These are phyloP conservation scores for Schizopygopsis pylzovi DNA, from an alignment of 2,797 vertebrate genomes.

Conservation along the genomic window DNA sequence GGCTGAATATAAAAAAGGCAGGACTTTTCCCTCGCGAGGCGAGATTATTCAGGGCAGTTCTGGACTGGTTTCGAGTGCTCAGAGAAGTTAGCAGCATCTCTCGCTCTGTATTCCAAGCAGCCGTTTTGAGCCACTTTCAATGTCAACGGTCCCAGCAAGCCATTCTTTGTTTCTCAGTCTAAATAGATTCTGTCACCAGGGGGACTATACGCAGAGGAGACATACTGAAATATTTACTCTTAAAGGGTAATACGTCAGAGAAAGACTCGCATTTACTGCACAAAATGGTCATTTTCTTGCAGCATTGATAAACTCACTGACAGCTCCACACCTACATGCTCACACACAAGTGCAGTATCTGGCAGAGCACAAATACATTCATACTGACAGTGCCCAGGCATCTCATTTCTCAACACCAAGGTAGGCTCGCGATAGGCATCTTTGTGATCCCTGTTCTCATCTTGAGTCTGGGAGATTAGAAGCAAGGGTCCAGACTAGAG, in stretches of 20 bases:
- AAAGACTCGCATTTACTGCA: background rate
- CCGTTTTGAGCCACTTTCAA: constrained; percentile 44
- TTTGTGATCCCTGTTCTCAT: constrained; percentile 69
- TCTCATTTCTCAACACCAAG: constrained; percentile 66
- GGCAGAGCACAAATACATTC: constrained; percentile 28
- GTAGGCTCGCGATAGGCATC: constrained; percentile 67
- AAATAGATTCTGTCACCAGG: constrained; percentile 45
- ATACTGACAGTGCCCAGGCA: constrained; percentile 30
- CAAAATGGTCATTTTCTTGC: background rate
- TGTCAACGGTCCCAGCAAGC: constrained; percentile 46
- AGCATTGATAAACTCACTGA: constrained; percentile 23
- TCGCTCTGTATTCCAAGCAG: constrained; percentile 39
- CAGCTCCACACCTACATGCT: constrained; percentile 29
- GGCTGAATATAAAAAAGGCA: constrained; percentile 63
- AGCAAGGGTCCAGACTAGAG: constrained; percentile 59
- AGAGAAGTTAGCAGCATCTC: constrained; percentile 49
- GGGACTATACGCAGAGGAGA: constrained; percentile 37
- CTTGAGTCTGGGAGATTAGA: constrained; percentile 69
- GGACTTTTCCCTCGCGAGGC: constrained; percentile 52
- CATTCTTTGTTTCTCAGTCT: constrained; percentile 36
- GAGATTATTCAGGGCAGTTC: constrained; percentile 62
- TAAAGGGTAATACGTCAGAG: constrained; percentile 13
- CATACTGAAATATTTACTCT: constrained; percentile 52
- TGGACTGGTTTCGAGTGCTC: constrained; percentile 49
- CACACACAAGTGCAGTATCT: background rate